Conservation (phyloP, 1,140 invertebrate genomes). For the Ectropis grisescens region DNA sequence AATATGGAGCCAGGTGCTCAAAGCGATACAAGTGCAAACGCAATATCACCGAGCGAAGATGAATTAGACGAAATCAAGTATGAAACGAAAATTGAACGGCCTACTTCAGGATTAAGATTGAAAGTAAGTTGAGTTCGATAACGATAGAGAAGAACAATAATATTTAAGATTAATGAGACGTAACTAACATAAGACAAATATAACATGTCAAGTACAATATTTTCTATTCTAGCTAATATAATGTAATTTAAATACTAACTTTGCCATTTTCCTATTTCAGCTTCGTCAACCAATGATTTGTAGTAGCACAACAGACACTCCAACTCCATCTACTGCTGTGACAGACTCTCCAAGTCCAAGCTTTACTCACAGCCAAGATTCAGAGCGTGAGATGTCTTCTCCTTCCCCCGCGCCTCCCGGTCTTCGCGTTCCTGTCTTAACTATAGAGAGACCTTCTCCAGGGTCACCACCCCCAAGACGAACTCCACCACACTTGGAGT, state of each 20-base stretch:
- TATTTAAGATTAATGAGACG: background rate
- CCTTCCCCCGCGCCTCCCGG: constrained; percentile 48
- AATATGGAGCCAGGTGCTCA: constrained; percentile 45
- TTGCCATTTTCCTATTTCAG: no score
- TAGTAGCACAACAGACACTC: constrained; percentile 48
- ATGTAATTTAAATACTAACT: no score
- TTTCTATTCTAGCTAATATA: no score
- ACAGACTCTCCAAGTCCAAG: constrained; percentile 62
- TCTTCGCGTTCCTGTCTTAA: constrained; percentile 74
- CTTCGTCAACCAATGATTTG: constrained; percentile 55
- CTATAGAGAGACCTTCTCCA: constrained; percentile 74
- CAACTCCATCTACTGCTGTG: constrained; percentile 60
- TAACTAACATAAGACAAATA: no score
- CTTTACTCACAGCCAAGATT: constrained; percentile 61
- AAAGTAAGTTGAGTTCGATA: no score
- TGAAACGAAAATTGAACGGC: constrained; percentile 31
- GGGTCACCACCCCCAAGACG: constrained; percentile 76
- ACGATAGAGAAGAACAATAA: no score
- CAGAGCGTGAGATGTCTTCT: constrained; percentile 59
- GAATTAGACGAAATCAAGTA: constrained; percentile 49
- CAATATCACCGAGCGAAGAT: constrained; percentile 54
- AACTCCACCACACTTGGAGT: constrained; percentile 74
- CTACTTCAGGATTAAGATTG: constrained; percentile 40
- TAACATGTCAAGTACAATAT: no score
- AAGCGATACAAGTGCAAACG: constrained; percentile 37